Base-by-base conservation (phyloP, 1,140 invertebrate genomes). In the Drosophila parabipectinata region DNA sequence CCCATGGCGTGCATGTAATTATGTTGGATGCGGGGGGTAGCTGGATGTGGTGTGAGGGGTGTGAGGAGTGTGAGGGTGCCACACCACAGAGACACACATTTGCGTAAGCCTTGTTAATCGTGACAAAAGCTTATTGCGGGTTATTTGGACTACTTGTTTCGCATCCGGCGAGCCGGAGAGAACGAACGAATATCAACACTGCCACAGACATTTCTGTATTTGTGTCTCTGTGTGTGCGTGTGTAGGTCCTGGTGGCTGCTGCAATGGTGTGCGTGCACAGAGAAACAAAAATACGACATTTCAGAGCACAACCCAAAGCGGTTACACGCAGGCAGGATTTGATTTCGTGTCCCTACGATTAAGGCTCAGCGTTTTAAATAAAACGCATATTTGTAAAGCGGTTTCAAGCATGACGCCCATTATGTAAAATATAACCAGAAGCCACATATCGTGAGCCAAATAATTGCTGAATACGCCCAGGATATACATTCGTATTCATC, bases 61-160 rank as follows among this genome's bases (percentile, higher is more conserved):
- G n/a, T 6, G 14, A n/a, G 18, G 21, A 32, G 32, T 32, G 26
- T 9, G 34, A 37, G 34, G 12, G 34, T 48, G 28, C 26, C 72
- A 52, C 59, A 51, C 47, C 57, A 58, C 47, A 60, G 57, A 71
- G 54, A 66, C 61, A 52, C 59, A 64, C 67, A 82, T 85, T 76
- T 87, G 82, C 74, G 82, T 87, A 85, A 85, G 83, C 82, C 82
- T 82, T 85, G 82, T 85, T 85, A 85, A 85, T 85, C 82, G 82
- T 85, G 82, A 85, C 82, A 85, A 85, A 85, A 85, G 82, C 82
- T 85, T 85, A 85, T 85, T 85, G 82, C 82, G 82, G 82, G 83
- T 85, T 85, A 85, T 85, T 85, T 85, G 78, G 82, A 87, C 82
- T 87, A 85, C 82, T 85, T 85, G 82, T 85, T 85, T 85, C 82